Evolutionary conservation across 92 coral and sea anemone genomes (phyloP).

Genomic region (Palythoa grandiflora): DNA sequence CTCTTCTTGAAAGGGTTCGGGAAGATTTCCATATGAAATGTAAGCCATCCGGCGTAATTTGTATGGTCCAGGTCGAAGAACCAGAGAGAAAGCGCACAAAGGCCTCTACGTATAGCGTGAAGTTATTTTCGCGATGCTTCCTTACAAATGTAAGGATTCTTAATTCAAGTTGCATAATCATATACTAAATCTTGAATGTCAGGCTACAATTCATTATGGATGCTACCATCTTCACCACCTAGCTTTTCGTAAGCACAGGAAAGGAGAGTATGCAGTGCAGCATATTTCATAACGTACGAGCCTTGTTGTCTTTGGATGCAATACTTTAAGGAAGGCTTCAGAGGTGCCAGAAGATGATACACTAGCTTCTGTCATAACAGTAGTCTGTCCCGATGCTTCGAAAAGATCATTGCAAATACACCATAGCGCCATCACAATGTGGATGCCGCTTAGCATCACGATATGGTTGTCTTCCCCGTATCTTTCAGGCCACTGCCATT

Average conservation of each 20-base stretch:
- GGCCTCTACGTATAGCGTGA: constrained; percentile 34
- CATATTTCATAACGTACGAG: neutral
- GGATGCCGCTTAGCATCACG: constrained; percentile 55
- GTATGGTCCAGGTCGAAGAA: constrained; percentile 10
- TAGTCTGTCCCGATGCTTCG: constrained; percentile 47
- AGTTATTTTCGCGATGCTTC: constrained; percentile 37
- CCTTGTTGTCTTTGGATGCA: neutral
- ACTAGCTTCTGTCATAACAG: neutral
- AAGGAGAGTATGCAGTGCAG: too few relatives aligned
- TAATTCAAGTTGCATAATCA: constrained; percentile 15
- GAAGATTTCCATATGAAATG: constrained; percentile 11
- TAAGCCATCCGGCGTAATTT: neutral
- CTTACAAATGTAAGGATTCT: constrained; percentile 19
- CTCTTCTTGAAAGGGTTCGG: constrained; percentile 22
- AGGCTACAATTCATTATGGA: neutral
- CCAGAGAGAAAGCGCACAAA: constrained; percentile 26
- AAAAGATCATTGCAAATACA: constrained; percentile 49
- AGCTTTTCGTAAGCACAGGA: too few relatives aligned
- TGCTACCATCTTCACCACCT: too few relatives aligned
- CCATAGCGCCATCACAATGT: constrained; percentile 60
- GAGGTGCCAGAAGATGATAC: constrained; percentile 6
- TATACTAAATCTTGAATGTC: constrained; percentile 19
- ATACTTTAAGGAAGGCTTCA: constrained; percentile 5
- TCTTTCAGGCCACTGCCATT: constrained; percentile 55
- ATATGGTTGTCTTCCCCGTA: constrained; percentile 49